phyloP scores from a whole-genome alignment of 2,797 vertebrate species.

The Alauda arvensis region DNA sequence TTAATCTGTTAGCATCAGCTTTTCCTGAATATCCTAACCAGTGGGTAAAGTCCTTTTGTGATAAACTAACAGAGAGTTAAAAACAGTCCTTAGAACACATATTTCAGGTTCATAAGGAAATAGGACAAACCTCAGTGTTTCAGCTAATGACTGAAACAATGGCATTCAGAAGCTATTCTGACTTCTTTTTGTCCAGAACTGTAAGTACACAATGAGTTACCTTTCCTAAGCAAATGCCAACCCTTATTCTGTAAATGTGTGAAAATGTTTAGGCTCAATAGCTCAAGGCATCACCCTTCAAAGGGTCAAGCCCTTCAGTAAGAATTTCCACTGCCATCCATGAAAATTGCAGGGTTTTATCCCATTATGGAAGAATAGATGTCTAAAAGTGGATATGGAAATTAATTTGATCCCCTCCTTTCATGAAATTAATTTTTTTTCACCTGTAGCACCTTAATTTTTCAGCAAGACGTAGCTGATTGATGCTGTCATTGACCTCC shows the following conservation, averaged over 20 bases:
- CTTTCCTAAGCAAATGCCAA: neutral
- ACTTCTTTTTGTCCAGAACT: neutral
- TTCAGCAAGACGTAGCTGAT: neutral
- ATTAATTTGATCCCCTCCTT: neutral
- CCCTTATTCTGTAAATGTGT: neutral
- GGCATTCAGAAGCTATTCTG: neutral
- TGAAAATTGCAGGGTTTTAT: neutral
- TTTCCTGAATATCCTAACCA: neutral
- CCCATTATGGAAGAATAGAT: neutral
- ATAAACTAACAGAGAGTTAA: neutral
- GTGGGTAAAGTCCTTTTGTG: neutral
- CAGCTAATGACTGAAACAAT: neutral
- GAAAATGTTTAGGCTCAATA: neutral
- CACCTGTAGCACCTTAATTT: neutral
- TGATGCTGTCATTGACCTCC: neutral
- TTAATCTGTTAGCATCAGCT: neutral
- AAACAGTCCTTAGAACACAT: neutral
- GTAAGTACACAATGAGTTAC: neutral
- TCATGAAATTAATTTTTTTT: conserved; percentile 2
- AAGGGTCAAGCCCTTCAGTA: neutral
- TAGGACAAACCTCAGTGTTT: neutral
- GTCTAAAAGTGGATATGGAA: neutral
- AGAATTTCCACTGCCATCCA: neutral
- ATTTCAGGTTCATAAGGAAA: neutral
- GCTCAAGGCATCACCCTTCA: neutral